Evolutionary conservation across 1,140 invertebrate genomes (phyloP), one percentile per base, ranked within the genome.

Genomic region (Fopius arisanus): DNA sequence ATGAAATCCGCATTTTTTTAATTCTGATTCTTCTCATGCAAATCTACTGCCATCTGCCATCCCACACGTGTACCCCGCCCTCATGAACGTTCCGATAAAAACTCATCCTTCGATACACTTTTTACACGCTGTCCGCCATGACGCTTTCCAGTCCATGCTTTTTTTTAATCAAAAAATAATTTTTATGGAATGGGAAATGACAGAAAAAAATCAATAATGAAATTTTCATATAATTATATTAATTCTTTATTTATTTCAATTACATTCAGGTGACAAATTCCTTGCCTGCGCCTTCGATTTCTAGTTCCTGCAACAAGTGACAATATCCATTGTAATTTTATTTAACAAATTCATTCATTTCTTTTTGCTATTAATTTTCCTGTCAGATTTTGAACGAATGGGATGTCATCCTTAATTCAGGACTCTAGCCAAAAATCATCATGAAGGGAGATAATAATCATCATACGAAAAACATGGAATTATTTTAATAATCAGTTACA

Each of bases 381-480:
- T 37, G 28, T 81, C 80, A 83, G 80, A 16, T 63, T 63, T 40
- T 75, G 77, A 86, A 85, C 83, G 79, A 82, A 75, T 70, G 31
- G 43, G 40, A 75, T 85, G 77, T 86, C 83, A 86, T 85, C 82
- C 86, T 80, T 72, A 43, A 80, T 72, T 86, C 86, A 87, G 86
- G 79, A 87, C 86, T 87, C 86, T 87, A 87, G 86, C 84, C 86
- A 82, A 78, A 74, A 75, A 74, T 87, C 85, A 87, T 87, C 85
- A 84, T 66, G 12, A 10, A 10, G 33, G 12, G 33, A 19, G 23
- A 21, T n/a, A n/a, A n/a, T n/a, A n/a, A 54, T 19, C 16, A 19
- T 14, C 19, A 4, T 7, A 21, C 16, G 6, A 5, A 54, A 54
- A 0, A 19, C 3, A 10, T 54, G 23, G 16, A 37, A 73, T 51